Evolutionary conservation across 2,113 vertebrate species (phyloP), one percentile per base, ranked within the genome.

Genomic region (Notarius quadriscutis): DNA sequence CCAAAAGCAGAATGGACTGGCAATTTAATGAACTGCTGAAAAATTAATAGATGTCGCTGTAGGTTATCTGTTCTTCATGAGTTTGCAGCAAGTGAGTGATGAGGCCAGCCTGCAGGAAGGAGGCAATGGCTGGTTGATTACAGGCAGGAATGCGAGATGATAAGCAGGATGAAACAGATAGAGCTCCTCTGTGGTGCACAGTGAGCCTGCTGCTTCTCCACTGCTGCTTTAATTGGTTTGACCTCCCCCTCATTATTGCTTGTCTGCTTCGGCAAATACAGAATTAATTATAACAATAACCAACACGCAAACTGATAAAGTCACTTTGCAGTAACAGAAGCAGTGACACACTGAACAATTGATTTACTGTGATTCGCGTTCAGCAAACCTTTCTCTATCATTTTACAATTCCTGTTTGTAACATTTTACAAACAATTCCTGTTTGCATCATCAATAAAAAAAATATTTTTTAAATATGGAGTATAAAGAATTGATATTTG

Each of bases 1-100:
- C 87, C 85, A 88, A 77, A 84, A 71, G 69, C 87, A 87, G 83
- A 89, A 86, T 90, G 84, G 84, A 89, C 63, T 86, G 81, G 83
- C 86, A 90, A 89, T 89, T 88, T 90, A 90, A 89, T 91, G 90
- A 91, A 91, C 85, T 91, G 88, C 83, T 91, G 82, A 87, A 88
- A 87, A 90, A 91, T 91, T 91, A 91, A 91, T 91, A 88, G 90
- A 90, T 87, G 89, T 90, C 88, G 85, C 90, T 87, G 88, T 81
- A 87, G 90, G 90, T 91, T 91, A 91, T 91, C 89, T 82, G 79
- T 81, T 81, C 57, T 87, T 78, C 80, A 80, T 83, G 58, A 89
- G 87, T 86, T 89, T 53, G 77, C 48, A 60, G 87, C 83, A 25
- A 85, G 62, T 86, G 82, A 88, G 84, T 63, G 60, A 88, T 85